phyloP scores from a whole-genome alignment of 1,140 invertebrate species.

The Vollenhovia emeryi region DNA sequence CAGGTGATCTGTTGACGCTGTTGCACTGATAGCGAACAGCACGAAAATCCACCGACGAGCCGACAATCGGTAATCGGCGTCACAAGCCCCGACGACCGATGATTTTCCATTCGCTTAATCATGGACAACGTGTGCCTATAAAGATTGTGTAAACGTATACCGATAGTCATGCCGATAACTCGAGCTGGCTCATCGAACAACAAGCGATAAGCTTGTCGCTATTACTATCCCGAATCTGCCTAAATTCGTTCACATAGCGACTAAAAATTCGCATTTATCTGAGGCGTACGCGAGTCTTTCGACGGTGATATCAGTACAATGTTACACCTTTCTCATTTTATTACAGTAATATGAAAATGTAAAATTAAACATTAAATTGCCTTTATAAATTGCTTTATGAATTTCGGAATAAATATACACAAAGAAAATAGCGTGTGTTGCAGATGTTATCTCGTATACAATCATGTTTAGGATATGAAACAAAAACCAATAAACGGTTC shows the following conservation, averaged over 20 bases:
- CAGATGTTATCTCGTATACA: neutral
- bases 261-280: slow-evolving; percentile 20
- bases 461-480: neutral
- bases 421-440: neutral
- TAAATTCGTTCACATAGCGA: neutral
- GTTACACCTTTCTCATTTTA: neutral
- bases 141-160: neutral
- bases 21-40: slow-evolving; percentile 1
- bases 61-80: slow-evolving; percentile 61
- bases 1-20: neutral
- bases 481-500: slow-evolving; percentile 7
- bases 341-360: neutral
- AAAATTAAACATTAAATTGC: neutral
- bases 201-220: neutral
- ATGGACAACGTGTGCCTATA: neutral
- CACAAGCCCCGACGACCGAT: slow-evolving; percentile 52
- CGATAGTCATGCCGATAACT: neutral
- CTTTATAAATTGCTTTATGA: neutral
- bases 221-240: neutral
- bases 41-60: slow-evolving; percentile 57
- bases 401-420: neutral
- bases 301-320: neutral
- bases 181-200: neutral
- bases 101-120: slow-evolving; percentile 33
- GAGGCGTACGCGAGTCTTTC: neutral